Percentiles rank a stretch among this genome's conserved stretches.
phyloP scores from a whole-genome alignment of 2,888 invertebrate genomes.

The Mesoligia furuncula region DNA sequence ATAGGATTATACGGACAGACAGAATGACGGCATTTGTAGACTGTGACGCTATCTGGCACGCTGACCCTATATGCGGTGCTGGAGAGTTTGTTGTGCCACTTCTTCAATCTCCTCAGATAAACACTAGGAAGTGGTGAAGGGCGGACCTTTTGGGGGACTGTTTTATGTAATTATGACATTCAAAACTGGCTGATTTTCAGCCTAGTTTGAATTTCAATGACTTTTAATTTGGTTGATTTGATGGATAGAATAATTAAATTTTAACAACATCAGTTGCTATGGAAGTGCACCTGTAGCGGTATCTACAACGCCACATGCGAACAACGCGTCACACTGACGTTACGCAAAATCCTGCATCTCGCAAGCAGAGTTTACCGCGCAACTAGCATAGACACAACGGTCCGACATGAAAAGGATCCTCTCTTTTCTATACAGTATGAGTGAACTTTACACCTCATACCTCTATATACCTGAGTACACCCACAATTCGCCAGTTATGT shows the following conservation, averaged over 20 bases:
- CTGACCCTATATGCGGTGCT: neutral
- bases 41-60: conserved; percentile 12
- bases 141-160: neutral
- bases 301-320: too few relatives aligned
- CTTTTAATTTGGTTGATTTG: neutral
- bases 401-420: too few relatives aligned
- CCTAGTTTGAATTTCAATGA: neutral
- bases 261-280: neutral
- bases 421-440: too few relatives aligned
- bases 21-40: conserved; percentile 33
- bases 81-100: neutral
- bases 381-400: too few relatives aligned
- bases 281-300: neutral
- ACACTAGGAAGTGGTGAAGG: neutral
- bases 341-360: too few relatives aligned
- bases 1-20: conserved; percentile 46
- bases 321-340: too few relatives aligned
- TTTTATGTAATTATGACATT: neutral
- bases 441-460: too few relatives aligned
- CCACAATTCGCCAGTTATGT: too few relatives aligned
- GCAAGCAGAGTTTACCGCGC: too few relatives aligned
- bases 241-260: neutral
- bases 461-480: too few relatives aligned
- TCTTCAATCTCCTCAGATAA: neutral
- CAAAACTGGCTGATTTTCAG: too few relatives aligned